These are phyloP conservation scores for Phalacrocorax brasilianus DNA, from an alignment of 2,113 vertebrate genomes.

Conservation along the genomic window DNA sequence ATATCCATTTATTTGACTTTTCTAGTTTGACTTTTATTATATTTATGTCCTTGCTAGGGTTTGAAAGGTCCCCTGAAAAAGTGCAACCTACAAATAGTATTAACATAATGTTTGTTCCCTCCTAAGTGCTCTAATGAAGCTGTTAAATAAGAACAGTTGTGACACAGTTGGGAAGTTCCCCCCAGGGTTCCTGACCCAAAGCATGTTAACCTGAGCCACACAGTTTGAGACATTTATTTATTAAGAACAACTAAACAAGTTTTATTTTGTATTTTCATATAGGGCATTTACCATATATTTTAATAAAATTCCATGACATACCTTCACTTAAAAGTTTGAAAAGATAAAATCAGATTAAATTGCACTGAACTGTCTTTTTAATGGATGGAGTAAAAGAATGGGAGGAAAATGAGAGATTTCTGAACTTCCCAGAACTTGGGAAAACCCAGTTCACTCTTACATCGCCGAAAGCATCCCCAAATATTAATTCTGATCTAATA, in stretches of 20 bases:
- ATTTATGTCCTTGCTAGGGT: background rate
- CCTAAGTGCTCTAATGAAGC: background rate
- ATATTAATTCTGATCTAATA: background rate
- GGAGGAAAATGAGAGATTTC: background rate
- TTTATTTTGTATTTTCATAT: background rate
- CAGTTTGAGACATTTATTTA: background rate
- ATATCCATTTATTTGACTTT: background rate
- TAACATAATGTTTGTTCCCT: background rate
- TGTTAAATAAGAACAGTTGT: background rate
- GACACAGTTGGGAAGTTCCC: background rate
- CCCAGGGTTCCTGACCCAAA: background rate
- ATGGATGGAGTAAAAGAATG: background rate
- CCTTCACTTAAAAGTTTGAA: background rate
- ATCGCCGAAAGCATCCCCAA: background rate
- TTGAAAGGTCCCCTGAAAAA: background rate
- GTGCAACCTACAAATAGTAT: background rate
- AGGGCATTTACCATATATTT: accelerated
- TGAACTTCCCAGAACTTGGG: background rate
- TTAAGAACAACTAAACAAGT: background rate
- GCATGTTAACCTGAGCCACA: accelerated
- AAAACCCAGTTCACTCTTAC: background rate
- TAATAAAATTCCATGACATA: background rate
- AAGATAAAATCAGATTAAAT: background rate
- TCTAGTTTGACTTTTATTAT: background rate
- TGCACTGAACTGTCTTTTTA: background rate